These are phyloP conservation scores for Sebastiscus albofasciatus DNA, from an alignment of 2,797 vertebrate genomes.

Conservation along the genomic window DNA sequence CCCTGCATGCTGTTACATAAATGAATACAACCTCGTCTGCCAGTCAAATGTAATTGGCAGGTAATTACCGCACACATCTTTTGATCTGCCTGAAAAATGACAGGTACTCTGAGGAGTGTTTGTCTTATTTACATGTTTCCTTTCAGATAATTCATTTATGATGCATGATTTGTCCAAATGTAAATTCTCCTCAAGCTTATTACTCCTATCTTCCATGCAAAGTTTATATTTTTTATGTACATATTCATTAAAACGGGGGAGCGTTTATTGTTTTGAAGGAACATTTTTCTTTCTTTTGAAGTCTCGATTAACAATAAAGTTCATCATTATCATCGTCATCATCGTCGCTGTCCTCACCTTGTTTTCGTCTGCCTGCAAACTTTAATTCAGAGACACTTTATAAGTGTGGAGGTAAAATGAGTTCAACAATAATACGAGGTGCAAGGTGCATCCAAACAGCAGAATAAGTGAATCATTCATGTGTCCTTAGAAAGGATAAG, in stretches of 20 bases:
- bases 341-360: not conserved
- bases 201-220: not conserved
- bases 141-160: conserved; percentile 10
- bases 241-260: not conserved
- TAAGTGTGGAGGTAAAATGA: not conserved
- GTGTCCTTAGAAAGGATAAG: conserved; percentile 39
- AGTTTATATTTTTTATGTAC: not conserved
- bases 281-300: not conserved
- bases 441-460: conserved; percentile 28
- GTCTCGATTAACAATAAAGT: not conserved
- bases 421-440: conserved; percentile 15
- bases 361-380: conserved; percentile 2
- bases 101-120: conserved; percentile 16
- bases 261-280: not conserved
- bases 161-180: conserved; percentile 1
- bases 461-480: conserved; percentile 37
- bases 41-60: conserved; percentile 39
- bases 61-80: conserved; percentile 19
- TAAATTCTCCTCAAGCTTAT: not conserved
- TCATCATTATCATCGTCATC: not conserved
- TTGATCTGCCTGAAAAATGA: conserved; percentile 24
- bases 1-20: not conserved
- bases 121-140: conserved; percentile 17
- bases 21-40: conserved; percentile 28
- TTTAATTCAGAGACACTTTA: not conserved